phyloP scores from a whole-genome alignment of 2,797 vertebrate species.

The Lophotriccus pileatus region DNA sequence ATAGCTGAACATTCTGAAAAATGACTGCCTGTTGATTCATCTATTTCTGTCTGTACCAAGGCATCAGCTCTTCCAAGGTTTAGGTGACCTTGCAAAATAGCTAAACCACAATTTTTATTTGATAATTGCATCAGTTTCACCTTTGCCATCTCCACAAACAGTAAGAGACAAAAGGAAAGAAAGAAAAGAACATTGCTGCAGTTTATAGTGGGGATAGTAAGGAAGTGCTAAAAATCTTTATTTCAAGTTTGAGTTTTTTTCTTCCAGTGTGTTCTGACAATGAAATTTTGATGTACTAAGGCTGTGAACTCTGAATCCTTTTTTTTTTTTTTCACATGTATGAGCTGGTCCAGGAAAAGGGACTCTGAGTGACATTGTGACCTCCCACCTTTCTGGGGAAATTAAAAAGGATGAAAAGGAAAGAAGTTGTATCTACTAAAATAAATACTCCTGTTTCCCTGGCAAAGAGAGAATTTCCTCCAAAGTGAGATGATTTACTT shows the following conservation, averaged over 20 bases:
- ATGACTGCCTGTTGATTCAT: conserved; percentile 27
- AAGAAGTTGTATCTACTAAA: neutral
- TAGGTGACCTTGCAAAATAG: conserved; percentile 27
- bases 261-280: neutral
- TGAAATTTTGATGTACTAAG: neutral
- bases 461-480: neutral
- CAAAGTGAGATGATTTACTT: neutral
- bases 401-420: neutral
- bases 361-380: neutral
- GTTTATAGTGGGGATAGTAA: neutral
- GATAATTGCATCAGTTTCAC: conserved; percentile 26
- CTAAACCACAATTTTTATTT: conserved; percentile 26
- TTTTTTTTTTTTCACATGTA: neutral
- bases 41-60: neutral
- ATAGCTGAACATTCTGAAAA: conserved; percentile 45
- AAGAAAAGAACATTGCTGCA: neutral
- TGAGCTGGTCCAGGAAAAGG: neutral
- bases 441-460: neutral
- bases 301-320: neutral
- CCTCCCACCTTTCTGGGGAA: neutral
- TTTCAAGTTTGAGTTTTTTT: neutral
- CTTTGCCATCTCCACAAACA: neutral
- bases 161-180: neutral
- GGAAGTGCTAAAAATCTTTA: neutral
- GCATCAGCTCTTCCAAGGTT: neutral